Evolutionary conservation across 2,888 invertebrate genomes (phyloP), one percentile per base, ranked within the genome.

Genomic region (Electrophaes corylata): DNA sequence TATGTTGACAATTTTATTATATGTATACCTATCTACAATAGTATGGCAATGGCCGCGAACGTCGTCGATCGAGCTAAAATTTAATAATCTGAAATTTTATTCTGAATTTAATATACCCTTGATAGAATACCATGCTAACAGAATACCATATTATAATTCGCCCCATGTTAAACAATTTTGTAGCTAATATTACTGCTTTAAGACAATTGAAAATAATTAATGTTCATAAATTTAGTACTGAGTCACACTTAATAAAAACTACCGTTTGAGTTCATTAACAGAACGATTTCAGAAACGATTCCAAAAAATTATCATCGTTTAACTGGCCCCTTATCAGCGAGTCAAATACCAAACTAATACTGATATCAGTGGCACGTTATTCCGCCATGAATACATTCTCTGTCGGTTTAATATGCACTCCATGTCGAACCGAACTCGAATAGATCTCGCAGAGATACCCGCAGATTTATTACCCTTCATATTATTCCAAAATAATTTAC

Each of bases 361-460:
- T 52, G 51, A 53, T 62, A 59, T 58, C 57, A 54, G 46, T 40
- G 43, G 40, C 44, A 58, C 50, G 57, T 57, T 58, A 40, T 59
- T 59, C 61, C 47, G 50, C 53, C 55, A 61, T 66, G 62, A 63
- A 66, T 61, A 64, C 59, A 62, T 59, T 43, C 41, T 37, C 43
- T 57, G 55, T 62, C 48, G 53, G 40, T 56, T 60, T 59, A 61
- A 57, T 62, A 64, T 62, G 64, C 66, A 41, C 48, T 49, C 47
- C 48, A 20, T 54, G 56, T 55, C 57, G 50, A 62, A 54, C 51
- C 47, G 44, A 60, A 56, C 48, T 58, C 49, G 45, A 56, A 60
- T 54, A 54, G 65, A 60, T 65, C 37, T 57, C 35, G 41, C 47
- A 49, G 46, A 54, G 65, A 59, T 62, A 65, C 51, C 47, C 43